phyloP scores from a whole-genome alignment of 2,888 invertebrate species.

The Lycocerus yunnanus region DNA sequence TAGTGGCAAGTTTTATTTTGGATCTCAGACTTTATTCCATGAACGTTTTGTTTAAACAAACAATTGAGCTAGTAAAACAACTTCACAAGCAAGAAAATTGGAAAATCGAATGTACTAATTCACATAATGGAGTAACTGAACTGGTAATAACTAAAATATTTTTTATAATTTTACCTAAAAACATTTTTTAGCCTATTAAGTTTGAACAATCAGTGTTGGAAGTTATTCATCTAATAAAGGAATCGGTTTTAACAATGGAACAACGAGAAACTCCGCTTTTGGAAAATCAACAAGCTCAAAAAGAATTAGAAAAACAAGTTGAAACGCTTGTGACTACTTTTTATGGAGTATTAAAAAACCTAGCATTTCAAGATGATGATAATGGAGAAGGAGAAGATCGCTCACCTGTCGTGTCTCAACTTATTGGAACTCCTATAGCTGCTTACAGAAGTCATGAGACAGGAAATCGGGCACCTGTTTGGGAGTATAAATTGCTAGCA shows the following conservation, averaged over 20 bases:
- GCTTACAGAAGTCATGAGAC: conserved; percentile 39
- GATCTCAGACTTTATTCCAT: conserved; percentile 88
- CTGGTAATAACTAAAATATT: conserved; percentile 60
- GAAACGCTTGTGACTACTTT: conserved; percentile 68
- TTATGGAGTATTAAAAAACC: conserved; percentile 70
- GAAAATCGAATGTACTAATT: conserved; percentile 82
- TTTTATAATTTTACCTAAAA: background rate
- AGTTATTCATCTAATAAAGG: conserved; percentile 70
- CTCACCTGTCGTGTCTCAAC: conserved; percentile 64
- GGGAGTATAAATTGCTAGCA: conserved; percentile 82
- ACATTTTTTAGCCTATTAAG: conserved; percentile 63
- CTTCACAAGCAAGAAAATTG: conserved; percentile 80
- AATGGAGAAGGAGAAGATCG: conserved; percentile 62
- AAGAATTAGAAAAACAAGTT: conserved; percentile 57
- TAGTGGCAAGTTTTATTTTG: conserved; percentile 82
- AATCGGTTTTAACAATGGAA: conserved; percentile 73
- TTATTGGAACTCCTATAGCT: conserved; percentile 65
- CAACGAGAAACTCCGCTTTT: conserved; percentile 66
- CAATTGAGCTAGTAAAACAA: conserved; percentile 75
- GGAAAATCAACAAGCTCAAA: conserved; percentile 59
- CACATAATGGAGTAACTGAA: conserved; percentile 84
- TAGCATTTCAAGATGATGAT: conserved; percentile 73
- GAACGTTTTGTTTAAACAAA: conserved; percentile 81
- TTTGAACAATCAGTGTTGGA: conserved; percentile 76
- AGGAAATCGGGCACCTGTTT: conserved; percentile 58